A percentile compares a stretch with the other conserved stretches of the same genome.
These are phyloP conservation scores for Corynorhinus townsendii DNA, from an alignment of 2,113 vertebrate genomes.

Conservation along the genomic window DNA sequence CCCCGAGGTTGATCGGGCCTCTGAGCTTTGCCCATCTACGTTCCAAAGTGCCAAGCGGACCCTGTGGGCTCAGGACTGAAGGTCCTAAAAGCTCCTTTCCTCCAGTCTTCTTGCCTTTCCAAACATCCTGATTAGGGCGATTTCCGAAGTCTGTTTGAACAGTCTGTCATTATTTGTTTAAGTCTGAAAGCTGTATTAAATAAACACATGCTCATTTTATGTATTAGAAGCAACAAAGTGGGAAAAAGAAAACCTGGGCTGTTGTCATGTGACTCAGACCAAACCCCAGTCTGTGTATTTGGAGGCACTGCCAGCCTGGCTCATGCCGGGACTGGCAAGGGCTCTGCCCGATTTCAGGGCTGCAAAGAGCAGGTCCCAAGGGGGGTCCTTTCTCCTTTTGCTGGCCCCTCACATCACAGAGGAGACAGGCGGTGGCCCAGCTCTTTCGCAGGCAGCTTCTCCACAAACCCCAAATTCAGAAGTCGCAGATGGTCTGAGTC, in stretches of 20 bases:
- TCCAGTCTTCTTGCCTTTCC: constrained; percentile 75
- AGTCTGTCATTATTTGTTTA: constrained; percentile 85
- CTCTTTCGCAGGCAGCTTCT: background rate
- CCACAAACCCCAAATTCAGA: background rate
- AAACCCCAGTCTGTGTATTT: background rate
- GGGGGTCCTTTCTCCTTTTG: background rate
- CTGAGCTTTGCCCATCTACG: background rate
- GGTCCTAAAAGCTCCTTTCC: constrained; percentile 72
- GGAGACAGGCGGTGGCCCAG: background rate
- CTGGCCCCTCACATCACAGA: too few species aligned
- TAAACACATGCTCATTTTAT: constrained; percentile 81
- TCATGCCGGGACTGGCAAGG: background rate
- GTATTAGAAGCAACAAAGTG: constrained; percentile 74
- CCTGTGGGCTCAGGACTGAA: constrained; percentile 62
- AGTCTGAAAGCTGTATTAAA: constrained; percentile 83
- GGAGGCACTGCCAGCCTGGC: background rate
- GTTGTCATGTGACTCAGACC: background rate
- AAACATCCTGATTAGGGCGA: constrained; percentile 82
- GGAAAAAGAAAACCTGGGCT: constrained; percentile 38
- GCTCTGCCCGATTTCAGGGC: accelerated
- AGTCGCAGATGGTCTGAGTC: background rate
- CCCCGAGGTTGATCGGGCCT: background rate
- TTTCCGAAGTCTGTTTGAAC: constrained; percentile 85
- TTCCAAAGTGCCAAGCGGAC: constrained; percentile 60
- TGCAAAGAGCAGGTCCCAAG: accelerated